phyloP scores from a whole-genome alignment of 2,113 vertebrate species.

The Calyptommatus sinebrachiatus region DNA sequence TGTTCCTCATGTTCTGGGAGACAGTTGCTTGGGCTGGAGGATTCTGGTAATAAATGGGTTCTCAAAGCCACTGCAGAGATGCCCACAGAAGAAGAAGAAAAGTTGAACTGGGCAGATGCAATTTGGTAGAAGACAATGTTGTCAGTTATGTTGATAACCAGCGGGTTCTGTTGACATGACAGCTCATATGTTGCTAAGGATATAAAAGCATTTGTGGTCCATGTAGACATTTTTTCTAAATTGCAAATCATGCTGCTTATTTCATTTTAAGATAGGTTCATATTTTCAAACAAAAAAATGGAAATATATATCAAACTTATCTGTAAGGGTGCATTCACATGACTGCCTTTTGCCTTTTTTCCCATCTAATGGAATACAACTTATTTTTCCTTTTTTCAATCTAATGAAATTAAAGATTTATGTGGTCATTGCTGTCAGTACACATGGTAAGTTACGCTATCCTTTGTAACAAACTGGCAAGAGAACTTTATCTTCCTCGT shows the following conservation, averaged over 20 bases:
- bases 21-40: slow-evolving; percentile 74
- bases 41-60: slow-evolving; percentile 71
- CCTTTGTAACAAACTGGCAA: too few species aligned
- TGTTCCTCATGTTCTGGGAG: slow-evolving; percentile 71
- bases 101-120: slow-evolving; percentile 77
- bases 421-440: too few species aligned
- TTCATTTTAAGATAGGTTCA: neutral
- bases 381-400: too few species aligned
- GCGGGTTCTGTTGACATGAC: slow-evolving; percentile 85
- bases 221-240: neutral
- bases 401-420: too few species aligned
- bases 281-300: neutral
- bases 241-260: neutral
- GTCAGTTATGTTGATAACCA: slow-evolving; percentile 79
- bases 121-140: slow-evolving; percentile 65
- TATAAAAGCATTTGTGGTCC: neutral
- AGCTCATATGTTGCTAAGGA: slow-evolving; percentile 79
- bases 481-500: too few species aligned
- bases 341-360: too few species aligned
- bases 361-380: too few species aligned
- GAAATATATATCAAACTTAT: neutral
- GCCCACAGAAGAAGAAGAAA: slow-evolving; percentile 83
- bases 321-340: too few species aligned
- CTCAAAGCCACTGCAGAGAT: slow-evolving; percentile 84
- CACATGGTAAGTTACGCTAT: too few species aligned